Percentiles rank a stretch among this genome's conserved stretches.
Conservation (phyloP, 2,113 vertebrate species). For the Pelusios castaneus region DNA sequence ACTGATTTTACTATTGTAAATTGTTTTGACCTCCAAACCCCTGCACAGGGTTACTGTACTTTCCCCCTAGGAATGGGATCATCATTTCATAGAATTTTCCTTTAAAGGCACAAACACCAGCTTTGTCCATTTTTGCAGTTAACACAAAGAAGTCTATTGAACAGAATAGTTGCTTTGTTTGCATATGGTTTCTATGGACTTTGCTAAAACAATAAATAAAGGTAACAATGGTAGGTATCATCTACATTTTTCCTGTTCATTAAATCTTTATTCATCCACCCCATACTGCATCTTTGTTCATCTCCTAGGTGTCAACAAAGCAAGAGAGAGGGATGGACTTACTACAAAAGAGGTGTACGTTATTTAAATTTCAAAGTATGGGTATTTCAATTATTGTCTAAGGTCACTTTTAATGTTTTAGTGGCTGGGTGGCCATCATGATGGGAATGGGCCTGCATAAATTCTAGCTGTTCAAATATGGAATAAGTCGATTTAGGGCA, state of each 20-base stretch:
- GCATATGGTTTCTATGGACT: not conserved
- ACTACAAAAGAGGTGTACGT: not conserved
- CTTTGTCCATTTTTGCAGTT: not conserved
- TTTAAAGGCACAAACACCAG: not conserved
- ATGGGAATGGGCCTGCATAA: not conserved
- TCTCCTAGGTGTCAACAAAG: constrained; percentile 14
- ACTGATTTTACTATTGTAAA: constrained; percentile 19
- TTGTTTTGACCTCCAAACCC: not conserved
- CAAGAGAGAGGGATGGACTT: not conserved
- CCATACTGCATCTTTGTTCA: constrained; percentile 15
- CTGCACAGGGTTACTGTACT: not conserved
- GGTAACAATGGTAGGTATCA: not conserved
- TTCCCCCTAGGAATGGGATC: not conserved
- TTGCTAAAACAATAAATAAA: not conserved
- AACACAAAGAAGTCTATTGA: not conserved
- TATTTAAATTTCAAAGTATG: constrained; percentile 54
- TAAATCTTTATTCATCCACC: constrained; percentile 8
- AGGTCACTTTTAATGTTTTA: not conserved
- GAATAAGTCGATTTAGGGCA: too few species aligned
- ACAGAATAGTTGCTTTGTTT: constrained; percentile 26
- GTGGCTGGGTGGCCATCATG: not conserved
- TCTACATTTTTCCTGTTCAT: constrained; percentile 2
- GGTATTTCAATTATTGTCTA: constrained; percentile 47
- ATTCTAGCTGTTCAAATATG: not conserved
- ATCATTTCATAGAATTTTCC: not conserved